Base-by-base conservation (phyloP, 2,113 vertebrate genomes). In the Cynocephalus volans region DNA sequence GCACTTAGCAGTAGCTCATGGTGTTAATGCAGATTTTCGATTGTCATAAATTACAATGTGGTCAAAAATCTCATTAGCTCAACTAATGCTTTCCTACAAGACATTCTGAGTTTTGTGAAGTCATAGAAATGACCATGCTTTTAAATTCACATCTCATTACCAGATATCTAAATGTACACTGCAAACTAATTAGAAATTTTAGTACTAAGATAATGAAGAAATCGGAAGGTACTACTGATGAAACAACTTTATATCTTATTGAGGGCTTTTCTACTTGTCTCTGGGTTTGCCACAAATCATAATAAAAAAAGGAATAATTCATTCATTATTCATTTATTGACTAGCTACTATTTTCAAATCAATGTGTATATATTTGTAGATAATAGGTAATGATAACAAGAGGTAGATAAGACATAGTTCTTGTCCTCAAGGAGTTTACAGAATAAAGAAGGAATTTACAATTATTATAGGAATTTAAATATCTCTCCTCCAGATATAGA, bases 21-120 rank as follows among this genome's bases (percentile, higher is more conserved):
- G 93, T 97, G 96, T 97, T 97, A 98, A 97, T 98, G 91, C 87
- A 97, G 93, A 96, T 94, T 97, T 98, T 97, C 93, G 48, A n/a
- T 0, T 96, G 96, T 86, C 97, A 98, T 91, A 97, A 98, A 99
- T 98, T 97, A 96, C 84, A 96, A 48, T 0, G 88, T 65, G 89
- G 93, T 69, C 93, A 94, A 93, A 96, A 83, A 85, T 93, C 1
- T 48, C 94, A 97, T 73, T 24, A 93, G 95, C 92, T 97, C 1
- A 6, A 95, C 95, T 96, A 96, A 95, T 62, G 76, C 93, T 95
- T 79, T 86, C 84, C 65, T 95, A 65, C 72, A 80, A 86, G 58
- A 90, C 64, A 45, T 36, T 88, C 26, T 97, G 81, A 77, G 83
- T 96, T 97, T 86, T 93, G 90, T 94, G 60, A 97, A 98, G 93